Percentiles rank a stretch among this genome's conserved stretches.
phyloP scores from a whole-genome alignment of 2,113 vertebrate species.

The Calyptommatus sinebrachiatus region DNA sequence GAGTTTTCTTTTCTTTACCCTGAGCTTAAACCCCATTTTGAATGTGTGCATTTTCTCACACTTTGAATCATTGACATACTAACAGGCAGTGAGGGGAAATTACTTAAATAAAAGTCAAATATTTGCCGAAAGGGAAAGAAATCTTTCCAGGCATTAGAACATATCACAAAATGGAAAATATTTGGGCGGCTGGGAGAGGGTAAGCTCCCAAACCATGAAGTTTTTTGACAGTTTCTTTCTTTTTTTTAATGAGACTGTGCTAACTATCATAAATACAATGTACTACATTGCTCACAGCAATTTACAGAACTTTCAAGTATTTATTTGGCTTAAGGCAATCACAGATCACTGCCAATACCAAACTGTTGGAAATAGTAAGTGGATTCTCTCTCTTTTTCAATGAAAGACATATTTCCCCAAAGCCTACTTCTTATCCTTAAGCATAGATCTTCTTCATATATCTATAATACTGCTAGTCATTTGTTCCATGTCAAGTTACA shows the following conservation, averaged over 20 bases:
- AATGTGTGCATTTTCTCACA: conserved; percentile 2
- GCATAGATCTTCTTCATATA: conserved; percentile 29
- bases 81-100: conserved; percentile 14
- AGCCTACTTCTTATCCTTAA: conserved; percentile 21
- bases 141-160: conserved; percentile 30
- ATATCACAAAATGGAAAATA: conserved; percentile 27
- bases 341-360: conserved; percentile 49
- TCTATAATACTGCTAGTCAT: conserved; percentile 49
- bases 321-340: conserved; percentile 55
- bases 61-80: conserved; percentile 31
- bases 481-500: conserved; percentile 47
- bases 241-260: conserved; percentile 41
- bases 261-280: conserved; percentile 30
- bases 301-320: conserved; percentile 51
- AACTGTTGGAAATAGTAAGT: conserved; percentile 34
- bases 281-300: conserved; percentile 26
- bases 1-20: not conserved
- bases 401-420: conserved; percentile 27
- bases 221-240: conserved; percentile 30
- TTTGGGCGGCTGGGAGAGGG: not conserved
- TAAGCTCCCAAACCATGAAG: conserved; percentile 33
- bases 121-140: conserved; percentile 27
- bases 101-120: conserved; percentile 36
- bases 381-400: not conserved
- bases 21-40: conserved; percentile 22